Evolutionary conservation across 2,113 vertebrate species (phyloP).

Genomic region (Hystrix brachyura): DNA sequence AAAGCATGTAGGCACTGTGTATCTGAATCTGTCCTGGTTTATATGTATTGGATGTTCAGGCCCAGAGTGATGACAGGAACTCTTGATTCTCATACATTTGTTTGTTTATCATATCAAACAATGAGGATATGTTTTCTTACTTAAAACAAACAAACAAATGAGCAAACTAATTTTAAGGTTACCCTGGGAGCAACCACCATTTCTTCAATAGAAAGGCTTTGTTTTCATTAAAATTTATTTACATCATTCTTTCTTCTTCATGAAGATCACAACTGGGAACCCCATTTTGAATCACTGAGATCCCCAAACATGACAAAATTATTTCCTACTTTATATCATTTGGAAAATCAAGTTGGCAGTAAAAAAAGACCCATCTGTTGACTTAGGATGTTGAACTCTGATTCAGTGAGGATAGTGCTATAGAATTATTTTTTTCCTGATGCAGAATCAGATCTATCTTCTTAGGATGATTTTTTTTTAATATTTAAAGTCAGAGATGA

Average conservation of each 20-base stretch:
- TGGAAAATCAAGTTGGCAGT: not conserved
- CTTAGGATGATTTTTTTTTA: conserved; percentile 41
- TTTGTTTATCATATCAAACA: not conserved
- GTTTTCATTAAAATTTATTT: not conserved
- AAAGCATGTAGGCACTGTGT: not conserved
- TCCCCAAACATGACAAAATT: not conserved
- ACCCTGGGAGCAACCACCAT: not conserved
- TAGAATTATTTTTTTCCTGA: not conserved
- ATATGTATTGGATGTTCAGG: not conserved
- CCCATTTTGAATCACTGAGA: not conserved
- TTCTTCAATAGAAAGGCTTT: not conserved
- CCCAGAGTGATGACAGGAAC: not conserved
- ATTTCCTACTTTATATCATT: not conserved
- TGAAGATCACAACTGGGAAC: not conserved
- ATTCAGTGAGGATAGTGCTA: not conserved
- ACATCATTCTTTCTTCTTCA: not conserved
- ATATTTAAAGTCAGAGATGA: conserved; percentile 66
- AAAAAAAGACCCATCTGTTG: not conserved
- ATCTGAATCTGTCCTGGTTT: not conserved
- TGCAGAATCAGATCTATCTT: conserved; percentile 18
- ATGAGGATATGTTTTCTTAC: not conserved
- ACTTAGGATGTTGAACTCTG: not conserved
- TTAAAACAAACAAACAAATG: too few species aligned
- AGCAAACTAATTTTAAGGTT: not conserved
- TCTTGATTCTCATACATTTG: not conserved